A percentile compares a stretch with the other conserved stretches of the same genome.
phyloP scores from a whole-genome alignment of 92 coral and sea anemone species.

The Diadumene lineata region DNA sequence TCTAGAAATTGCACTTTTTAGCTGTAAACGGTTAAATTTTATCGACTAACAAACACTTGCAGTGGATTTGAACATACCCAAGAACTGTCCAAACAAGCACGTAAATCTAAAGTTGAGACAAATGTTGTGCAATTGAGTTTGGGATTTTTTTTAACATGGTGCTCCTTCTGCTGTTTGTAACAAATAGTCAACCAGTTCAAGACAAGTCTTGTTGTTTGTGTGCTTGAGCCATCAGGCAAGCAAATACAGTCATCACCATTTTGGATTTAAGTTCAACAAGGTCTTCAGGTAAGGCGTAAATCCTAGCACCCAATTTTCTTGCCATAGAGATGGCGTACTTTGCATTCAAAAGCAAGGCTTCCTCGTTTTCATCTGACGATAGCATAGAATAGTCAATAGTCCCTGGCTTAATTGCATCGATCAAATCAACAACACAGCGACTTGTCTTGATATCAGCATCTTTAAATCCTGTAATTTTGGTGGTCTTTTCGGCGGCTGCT shows the following conservation, averaged over 20 bases:
- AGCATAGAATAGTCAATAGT: conserved; percentile 71
- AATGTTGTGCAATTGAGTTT: no score
- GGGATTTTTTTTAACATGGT: no score
- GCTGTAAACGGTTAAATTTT: no score
- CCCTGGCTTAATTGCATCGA: conserved; percentile 89
- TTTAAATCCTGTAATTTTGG: conserved; percentile 68
- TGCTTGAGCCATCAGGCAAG: conserved; percentile 94
- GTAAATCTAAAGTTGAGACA: no score
- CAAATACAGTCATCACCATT: conserved; percentile 96
- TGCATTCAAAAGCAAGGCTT: conserved; percentile 77
- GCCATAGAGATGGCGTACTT: conserved; percentile 99
- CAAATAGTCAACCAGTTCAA: background rate
- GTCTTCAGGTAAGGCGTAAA: conserved; percentile 97
- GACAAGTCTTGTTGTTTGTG: background rate
- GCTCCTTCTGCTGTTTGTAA: background rate
- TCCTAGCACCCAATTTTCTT: conserved; percentile 86
- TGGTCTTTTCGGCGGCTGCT: conserved; percentile 49
- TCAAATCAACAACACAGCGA: conserved; percentile 71
- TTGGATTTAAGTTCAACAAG: conserved; percentile 91
- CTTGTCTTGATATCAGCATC: conserved; percentile 76
- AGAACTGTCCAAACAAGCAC: no score
- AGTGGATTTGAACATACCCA: no score
- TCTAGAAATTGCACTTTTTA: no score
- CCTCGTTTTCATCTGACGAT: conserved; percentile 52
- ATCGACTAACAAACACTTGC: no score